Base-by-base conservation (phyloP, 2,888 invertebrate species). In the Macrosiphum euphorbiae region DNA sequence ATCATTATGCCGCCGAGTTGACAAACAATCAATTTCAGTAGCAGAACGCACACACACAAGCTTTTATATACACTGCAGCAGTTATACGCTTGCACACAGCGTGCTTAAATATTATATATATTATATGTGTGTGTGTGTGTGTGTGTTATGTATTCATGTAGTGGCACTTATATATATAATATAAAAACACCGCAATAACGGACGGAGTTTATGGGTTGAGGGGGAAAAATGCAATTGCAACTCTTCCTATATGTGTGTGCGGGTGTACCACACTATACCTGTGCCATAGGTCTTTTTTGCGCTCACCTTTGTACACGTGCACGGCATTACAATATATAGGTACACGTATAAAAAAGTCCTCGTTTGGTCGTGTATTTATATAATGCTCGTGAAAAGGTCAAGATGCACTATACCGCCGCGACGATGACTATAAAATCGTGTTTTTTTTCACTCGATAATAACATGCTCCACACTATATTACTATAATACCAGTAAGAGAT, bases 1-100 rank as follows among this genome's bases (percentile, higher is more conserved):
- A 89, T 61, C 89, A 61, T 58, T 89, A 89, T 61, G 89, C 47
- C 90, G 20, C 41, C 61, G 67, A 67, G 90, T 67, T 67, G 90
- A 90, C 90, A 90, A 90, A 90, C 61, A 90, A 90, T 90, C 90
- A 67, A 90, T 90, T 90, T 61, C n/a, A 90, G 44, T 5, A 86
- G 8, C 20, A 35, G 35, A 35, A 35, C 20, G 16, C n/a, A 20
- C 67, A 20, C 61, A 61, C 61, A 61, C 26, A 58, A 8, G 11
- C 13, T 4, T 16, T 28, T 61, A 50, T 61, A 50, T 50, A 50
- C 11, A 61, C 0, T 28, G 28, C 28, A 28, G 61, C 28, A 61
- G 61, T 67, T 67, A n/a, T 67, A 67, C n/a, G 61, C 61, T 4
- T 13, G 61, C 61, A 67, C 61, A 67, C n/a, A 13, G 61, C 4